These are phyloP conservation scores for Sialis lutaria DNA, from an alignment of 2,888 invertebrate genomes.

Conservation along the genomic window DNA sequence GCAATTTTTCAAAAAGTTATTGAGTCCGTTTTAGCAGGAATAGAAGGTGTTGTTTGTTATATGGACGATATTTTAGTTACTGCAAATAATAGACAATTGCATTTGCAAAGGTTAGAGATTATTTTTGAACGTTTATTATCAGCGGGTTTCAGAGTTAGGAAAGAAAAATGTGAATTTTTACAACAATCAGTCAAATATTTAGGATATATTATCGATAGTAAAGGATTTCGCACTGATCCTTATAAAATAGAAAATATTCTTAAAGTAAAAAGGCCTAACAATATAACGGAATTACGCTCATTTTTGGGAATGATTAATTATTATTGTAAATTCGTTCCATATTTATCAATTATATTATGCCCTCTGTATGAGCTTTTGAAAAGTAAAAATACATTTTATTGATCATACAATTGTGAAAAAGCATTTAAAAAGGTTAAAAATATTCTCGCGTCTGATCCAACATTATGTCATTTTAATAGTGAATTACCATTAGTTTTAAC, in stretches of 20 bases:
- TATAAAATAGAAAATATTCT: neutral
- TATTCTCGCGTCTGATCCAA: neutral
- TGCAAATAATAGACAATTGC: neutral
- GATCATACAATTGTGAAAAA: neutral
- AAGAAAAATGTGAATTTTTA: neutral
- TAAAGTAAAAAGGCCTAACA: neutral
- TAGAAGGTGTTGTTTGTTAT: neutral
- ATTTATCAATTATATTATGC: neutral
- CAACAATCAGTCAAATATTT: neutral
- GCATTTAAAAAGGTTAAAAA: constrained; percentile 1
- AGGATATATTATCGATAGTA: neutral
- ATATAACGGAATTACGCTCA: neutral
- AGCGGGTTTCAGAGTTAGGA: neutral
- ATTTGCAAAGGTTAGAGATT: neutral
- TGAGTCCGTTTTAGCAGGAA: neutral
- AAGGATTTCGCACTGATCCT: neutral
- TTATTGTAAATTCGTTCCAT: neutral
- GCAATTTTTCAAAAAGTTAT: neutral
- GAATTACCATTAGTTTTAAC: neutral
- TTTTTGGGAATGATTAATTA: neutral
- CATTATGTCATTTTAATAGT: neutral
- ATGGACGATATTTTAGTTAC: neutral
- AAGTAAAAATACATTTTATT: neutral
- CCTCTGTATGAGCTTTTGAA: neutral
- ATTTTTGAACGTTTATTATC: neutral